These are phyloP conservation scores for Petaurus breviceps DNA, from an alignment of 2,113 vertebrate species.

Conservation along the genomic window DNA sequence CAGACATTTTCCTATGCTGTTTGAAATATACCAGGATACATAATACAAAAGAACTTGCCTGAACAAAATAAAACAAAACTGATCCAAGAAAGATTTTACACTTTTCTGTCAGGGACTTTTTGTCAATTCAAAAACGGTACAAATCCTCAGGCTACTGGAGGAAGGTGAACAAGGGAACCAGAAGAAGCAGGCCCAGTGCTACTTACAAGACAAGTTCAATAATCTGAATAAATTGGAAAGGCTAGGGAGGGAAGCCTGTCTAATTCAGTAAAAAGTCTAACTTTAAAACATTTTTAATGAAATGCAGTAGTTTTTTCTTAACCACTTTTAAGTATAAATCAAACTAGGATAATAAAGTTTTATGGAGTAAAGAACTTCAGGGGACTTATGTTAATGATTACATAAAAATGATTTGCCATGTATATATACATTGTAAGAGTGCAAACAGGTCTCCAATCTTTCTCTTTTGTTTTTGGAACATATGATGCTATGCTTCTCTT, in stretches of 20 bases:
- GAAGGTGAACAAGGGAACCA: neutral
- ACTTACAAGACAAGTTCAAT: neutral
- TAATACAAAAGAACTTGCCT: neutral
- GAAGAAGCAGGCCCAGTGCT: neutral
- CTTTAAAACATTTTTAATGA: neutral
- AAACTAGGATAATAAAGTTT: neutral
- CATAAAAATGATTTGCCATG: neutral
- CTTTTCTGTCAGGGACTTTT: neutral
- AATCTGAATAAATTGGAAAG: neutral
- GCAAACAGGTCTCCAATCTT: neutral
- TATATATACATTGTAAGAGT: neutral
- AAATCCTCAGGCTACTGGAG: neutral
- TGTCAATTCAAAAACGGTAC: neutral
- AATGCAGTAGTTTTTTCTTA: neutral
- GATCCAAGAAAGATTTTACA: neutral
- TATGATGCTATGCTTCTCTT: neutral
- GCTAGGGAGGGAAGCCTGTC: neutral
- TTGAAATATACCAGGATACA: neutral
- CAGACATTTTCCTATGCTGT: neutral
- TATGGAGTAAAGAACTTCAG: neutral
- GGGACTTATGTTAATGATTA: neutral
- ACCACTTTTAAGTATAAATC: neutral
- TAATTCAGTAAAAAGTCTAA: neutral
- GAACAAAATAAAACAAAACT: neutral
- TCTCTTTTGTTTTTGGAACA: neutral